These are phyloP conservation scores for Peucedramus taeniatus DNA, from an alignment of 2,113 vertebrate species.

Conservation along the genomic window DNA sequence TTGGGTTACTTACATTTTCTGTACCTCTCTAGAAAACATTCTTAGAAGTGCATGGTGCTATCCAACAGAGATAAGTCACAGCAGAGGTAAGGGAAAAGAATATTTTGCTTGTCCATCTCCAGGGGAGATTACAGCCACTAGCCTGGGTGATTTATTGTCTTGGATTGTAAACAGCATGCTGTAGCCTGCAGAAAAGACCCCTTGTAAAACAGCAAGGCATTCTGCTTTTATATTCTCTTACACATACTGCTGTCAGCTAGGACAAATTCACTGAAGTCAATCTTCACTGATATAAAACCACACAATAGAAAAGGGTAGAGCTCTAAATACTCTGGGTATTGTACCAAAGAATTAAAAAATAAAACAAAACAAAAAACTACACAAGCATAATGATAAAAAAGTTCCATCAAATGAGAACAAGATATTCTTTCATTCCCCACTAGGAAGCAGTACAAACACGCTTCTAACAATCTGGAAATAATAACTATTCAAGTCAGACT, in stretches of 20 bases:
- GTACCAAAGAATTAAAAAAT: not conserved
- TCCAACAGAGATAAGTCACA: not conserved
- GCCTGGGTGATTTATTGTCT: not conserved
- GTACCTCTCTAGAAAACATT: not conserved
- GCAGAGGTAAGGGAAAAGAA: not conserved
- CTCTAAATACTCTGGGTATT: not conserved
- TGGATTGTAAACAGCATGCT: not conserved
- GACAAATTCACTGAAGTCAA: not conserved
- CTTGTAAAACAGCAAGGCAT: not conserved
- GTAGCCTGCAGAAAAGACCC: not conserved
- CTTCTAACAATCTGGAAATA: not conserved
- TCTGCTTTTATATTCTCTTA: not conserved
- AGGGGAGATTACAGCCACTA: not conserved
- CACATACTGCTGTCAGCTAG: not conserved
- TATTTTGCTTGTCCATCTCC: not conserved
- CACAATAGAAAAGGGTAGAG: not conserved
- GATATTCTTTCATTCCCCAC: not conserved
- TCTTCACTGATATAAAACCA: not conserved
- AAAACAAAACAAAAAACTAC: not conserved
- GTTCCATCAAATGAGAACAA: not conserved
- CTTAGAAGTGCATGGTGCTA: not conserved
- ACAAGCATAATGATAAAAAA: not conserved
- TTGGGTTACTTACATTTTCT: not conserved
- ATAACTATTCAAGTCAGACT: not conserved
- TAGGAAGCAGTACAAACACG: conserved; percentile 23